Conservation (phyloP, 2,888 invertebrate species). For the Andrena minutula region DNA sequence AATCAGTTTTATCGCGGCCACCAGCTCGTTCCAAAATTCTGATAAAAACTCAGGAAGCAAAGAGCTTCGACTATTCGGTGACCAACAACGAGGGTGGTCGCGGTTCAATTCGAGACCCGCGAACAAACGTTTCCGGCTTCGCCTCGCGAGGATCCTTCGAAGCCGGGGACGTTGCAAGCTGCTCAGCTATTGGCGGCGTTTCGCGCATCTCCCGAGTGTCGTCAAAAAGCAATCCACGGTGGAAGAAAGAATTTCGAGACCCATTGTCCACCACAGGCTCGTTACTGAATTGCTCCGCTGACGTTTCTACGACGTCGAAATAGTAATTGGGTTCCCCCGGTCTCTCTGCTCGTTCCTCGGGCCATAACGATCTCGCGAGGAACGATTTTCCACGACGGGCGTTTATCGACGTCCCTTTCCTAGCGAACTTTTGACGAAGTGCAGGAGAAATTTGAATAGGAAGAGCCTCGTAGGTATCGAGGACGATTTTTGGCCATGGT, state of each 20-base stretch:
- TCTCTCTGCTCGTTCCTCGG: not conserved
- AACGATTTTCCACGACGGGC: constrained; percentile 10
- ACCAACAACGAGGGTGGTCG: not conserved
- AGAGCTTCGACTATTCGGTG: constrained; percentile 46
- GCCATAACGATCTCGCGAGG: constrained; percentile 32
- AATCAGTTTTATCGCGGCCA: constrained; percentile 32
- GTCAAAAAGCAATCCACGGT: constrained; percentile 35
- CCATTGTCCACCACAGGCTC: constrained; percentile 28
- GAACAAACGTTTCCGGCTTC: not conserved
- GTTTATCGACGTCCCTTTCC: not conserved
- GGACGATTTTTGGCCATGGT: not conserved
- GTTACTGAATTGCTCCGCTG: constrained; percentile 15
- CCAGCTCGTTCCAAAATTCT: constrained; percentile 33
- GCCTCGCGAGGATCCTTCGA: not conserved
- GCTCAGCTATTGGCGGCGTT: not conserved
- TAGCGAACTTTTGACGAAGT: too few species aligned
- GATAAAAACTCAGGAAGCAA: not conserved
- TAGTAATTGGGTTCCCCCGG: constrained; percentile 41
- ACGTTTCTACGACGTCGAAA: constrained; percentile 35
- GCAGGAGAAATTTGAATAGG: not conserved
- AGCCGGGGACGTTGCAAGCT: not conserved
- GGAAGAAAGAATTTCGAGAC: constrained; percentile 18
- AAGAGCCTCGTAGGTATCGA: not conserved
- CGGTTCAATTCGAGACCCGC: constrained; percentile 4
- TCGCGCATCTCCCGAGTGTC: constrained; percentile 22